Conservation (phyloP, 2,888 invertebrate genomes). For the Nebria brevicollis region DNA sequence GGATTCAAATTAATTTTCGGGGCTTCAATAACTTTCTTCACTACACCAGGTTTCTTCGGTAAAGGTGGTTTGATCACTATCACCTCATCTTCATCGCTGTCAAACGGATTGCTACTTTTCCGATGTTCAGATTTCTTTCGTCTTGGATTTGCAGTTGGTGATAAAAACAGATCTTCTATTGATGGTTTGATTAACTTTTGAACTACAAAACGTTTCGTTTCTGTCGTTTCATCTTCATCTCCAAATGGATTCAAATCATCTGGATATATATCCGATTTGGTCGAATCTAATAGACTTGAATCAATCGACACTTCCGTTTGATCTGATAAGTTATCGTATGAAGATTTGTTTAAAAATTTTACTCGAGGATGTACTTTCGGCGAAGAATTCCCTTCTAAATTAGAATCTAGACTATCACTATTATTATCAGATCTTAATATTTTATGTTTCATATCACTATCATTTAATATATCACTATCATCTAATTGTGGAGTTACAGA, state of each 20-base stretch:
- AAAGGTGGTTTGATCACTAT: conserved; percentile 58
- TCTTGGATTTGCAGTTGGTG: conserved; percentile 3
- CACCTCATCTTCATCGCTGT: conserved; percentile 71
- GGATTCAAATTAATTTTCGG: conserved; percentile 73
- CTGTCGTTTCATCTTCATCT: conserved; percentile 67
- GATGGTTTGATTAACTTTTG: conserved; percentile 25
- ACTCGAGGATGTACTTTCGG: background rate
- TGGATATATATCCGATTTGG: conserved; percentile 68
- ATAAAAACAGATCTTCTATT: conserved; percentile 30
- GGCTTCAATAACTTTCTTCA: conserved; percentile 51
- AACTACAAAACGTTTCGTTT: background rate
- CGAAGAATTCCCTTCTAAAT: conserved; percentile 14
- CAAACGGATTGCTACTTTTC: conserved; percentile 74
- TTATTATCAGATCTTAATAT: conserved; percentile 26
- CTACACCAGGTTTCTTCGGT: conserved; percentile 57
- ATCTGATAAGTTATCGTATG: conserved; percentile 26
- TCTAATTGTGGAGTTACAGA: conserved; percentile 5
- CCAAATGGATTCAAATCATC: conserved; percentile 86
- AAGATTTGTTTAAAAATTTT: conserved; percentile 16
- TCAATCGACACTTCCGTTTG: conserved; percentile 9
- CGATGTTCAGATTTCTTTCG: conserved; percentile 5
- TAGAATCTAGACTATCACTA: conserved; percentile 40
- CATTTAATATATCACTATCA: conserved; percentile 4
- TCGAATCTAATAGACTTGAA: conserved; percentile 8
- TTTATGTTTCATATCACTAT: conserved; percentile 21